A percentile compares a stretch with the other conserved stretches of the same genome.
Conservation (phyloP, 1,140 invertebrate genomes). For the Hyposmocoma kahamanoa region DNA sequence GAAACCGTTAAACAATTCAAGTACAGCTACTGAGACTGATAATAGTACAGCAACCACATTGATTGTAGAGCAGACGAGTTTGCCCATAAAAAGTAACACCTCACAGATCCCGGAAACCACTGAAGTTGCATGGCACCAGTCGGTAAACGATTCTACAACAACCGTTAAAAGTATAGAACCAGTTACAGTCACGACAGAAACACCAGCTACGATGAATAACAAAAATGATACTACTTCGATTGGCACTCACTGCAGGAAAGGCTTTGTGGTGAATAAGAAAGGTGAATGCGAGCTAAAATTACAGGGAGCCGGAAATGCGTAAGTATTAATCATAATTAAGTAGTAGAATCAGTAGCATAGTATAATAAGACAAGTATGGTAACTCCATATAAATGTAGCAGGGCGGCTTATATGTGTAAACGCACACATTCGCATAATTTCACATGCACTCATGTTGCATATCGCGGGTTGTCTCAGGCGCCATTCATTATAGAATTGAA, state of each 20-base stretch:
- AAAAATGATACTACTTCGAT: constrained; percentile 11
- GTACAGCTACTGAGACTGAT: neutral
- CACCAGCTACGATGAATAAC: constrained; percentile 4
- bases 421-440: too few relatives aligned
- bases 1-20: constrained; percentile 43
- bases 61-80: neutral
- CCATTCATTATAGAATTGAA: too few relatives aligned
- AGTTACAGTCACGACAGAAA: constrained; percentile 9
- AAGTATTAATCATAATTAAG: constrained; percentile 27
- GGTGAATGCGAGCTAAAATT: constrained; percentile 60
- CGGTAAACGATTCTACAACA: constrained; percentile 5
- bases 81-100: constrained; percentile 19
- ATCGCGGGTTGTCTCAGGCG: too few relatives aligned
- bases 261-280: constrained; percentile 54
- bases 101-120: neutral
- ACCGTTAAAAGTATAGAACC: neutral
- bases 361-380: too few relatives aligned
- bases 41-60: neutral
- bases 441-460: too few relatives aligned
- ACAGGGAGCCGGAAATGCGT: constrained; percentile 53
- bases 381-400: too few relatives aligned
- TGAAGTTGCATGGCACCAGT: neutral
- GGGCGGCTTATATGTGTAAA: too few relatives aligned
- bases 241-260: constrained; percentile 51
- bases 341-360: too few relatives aligned